A percentile compares a stretch with the other conserved stretches of the same genome.
Conservation (phyloP, 2,797 vertebrate genomes). For the Sphaeramia orbicularis region DNA sequence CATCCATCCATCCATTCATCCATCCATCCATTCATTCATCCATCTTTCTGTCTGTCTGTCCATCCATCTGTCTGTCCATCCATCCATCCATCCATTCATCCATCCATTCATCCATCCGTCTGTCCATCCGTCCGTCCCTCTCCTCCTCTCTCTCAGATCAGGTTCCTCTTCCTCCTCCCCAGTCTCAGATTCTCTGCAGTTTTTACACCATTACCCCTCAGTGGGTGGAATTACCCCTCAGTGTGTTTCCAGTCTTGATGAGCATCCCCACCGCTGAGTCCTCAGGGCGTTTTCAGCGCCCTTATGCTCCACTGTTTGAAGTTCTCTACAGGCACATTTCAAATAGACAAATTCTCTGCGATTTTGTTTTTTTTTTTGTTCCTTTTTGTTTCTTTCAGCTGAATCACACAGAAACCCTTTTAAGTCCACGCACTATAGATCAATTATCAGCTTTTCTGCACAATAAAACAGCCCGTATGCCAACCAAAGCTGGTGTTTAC, state of each 20-base stretch:
- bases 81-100: no score
- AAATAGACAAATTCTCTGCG: conserved; percentile 36
- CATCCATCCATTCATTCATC: no score
- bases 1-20: no score
- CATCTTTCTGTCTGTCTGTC: no score
- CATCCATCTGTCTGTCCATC: no score
- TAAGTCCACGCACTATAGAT: conserved; percentile 65
- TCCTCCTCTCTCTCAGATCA: conserved; percentile 38
- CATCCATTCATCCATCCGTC: no score
- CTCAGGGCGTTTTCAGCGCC: conserved; percentile 49
- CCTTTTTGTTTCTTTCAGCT: conserved; percentile 22
- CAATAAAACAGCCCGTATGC: conserved; percentile 70
- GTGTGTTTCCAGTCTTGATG: conserved; percentile 64
- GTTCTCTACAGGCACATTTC: conserved; percentile 42
- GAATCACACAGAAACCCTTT: conserved; percentile 69
- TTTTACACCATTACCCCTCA: conserved; percentile 49
- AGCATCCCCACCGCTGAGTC: conserved; percentile 70
- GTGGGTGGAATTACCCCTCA: conserved; percentile 61
- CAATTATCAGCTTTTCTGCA: conserved; percentile 78
- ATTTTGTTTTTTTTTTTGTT: conserved; percentile 26
- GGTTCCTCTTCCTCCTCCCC: conserved; percentile 50
- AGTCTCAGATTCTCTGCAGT: conserved; percentile 35
- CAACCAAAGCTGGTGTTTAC: conserved; percentile 63
- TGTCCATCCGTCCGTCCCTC: conserved; percentile 37
- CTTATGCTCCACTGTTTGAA: conserved; percentile 60